Base-by-base conservation (phyloP, 2,888 invertebrate genomes). In the Drosophila recens region DNA sequence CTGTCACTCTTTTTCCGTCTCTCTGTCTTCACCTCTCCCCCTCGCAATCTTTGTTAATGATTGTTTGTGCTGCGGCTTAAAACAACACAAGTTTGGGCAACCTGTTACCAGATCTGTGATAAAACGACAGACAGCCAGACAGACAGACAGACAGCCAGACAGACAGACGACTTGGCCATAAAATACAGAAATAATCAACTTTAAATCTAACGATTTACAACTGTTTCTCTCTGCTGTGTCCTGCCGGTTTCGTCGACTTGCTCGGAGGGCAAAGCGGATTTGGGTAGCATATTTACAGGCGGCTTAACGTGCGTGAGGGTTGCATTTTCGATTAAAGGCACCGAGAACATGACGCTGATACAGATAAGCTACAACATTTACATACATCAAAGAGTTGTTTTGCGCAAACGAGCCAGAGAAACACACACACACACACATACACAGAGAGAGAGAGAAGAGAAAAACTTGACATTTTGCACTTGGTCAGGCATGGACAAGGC, bases 391-490 rank as follows among this genome's bases (percentile, higher is more conserved):
- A 80, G 80, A 75, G 79, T 73, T 79, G 62, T 67, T 67, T 20
- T 57, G 68, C 59, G 27, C 45, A 56, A 67, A 63, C 72, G 67
- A 69, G 63, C 48, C 51, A 54, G 51, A 64, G 52, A 43, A 46
- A 46, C 43, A 42, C 40, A 65, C 62, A 62, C 34, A 52, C 34
- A 43, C 30, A 67, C 36, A 51, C 45, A 43, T 23, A 67, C 36
- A 51, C 49, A 53, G 4, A 23, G 20, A 23, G 23, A 17, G 43
- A 20, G 23, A 17, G 43, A 20, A 20, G 58, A 42, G 52, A 34
- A 66, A 78, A 89, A 86, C 89, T 84, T 84, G 84, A 84, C 84
- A 89, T 85, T 83, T 85, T 87, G 87, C 84, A 85, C 84, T 85
- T 85, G 84, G 84, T 89, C 84, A 89, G 87, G 66, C 84, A 76